Base-by-base conservation (phyloP, 2,888 invertebrate genomes). In the Diarsia brunnea region DNA sequence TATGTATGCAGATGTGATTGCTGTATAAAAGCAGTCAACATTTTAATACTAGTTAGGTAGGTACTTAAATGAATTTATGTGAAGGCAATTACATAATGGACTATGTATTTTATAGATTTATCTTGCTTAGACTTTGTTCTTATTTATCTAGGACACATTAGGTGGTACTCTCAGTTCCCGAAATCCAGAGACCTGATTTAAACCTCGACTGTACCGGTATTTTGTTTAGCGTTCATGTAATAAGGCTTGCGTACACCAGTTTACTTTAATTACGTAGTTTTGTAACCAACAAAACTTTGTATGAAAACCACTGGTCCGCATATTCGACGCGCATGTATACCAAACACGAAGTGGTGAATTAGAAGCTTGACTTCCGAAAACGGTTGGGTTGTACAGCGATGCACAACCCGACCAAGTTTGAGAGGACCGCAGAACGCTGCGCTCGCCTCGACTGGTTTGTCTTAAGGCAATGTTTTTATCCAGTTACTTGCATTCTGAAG, bases 401-500 rank as follows among this genome's bases (percentile, higher is more conserved):
- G 72, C 81, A 81, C 84, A 86, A 89, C 75, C 84, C 86, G 82
- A 73, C 89, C 87, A 90, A 91, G 88, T 91, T 89, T 83, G 86
- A 87, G 81, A 89, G 91, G 87, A 88, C 87, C 85, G 86, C 87
- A 90, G 87, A 88, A 85, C 84, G 87, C 87, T 86, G 65, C 88
- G 90, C 87, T 89, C 88, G 88, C 82, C 64, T 72, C 92, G 94
- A 95, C 95, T 95, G 96, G 95, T 95, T 95, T 94, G 92, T 94
- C 93, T 95, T 93, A 91, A 91, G 91, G 90, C 92, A 91, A 92
- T 95, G 95, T 96, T 96, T 95, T 95, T 95, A 94, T 96, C 95
- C 95, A 95, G 94, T 95, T 94, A 95, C 95, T 95, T 95, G 94
- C 95, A 95, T 95, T 95, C 95, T 96, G 95, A 95, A 92, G 95